Conservation (phyloP, 2,888 invertebrate genomes). For the Xylota segnis region DNA sequence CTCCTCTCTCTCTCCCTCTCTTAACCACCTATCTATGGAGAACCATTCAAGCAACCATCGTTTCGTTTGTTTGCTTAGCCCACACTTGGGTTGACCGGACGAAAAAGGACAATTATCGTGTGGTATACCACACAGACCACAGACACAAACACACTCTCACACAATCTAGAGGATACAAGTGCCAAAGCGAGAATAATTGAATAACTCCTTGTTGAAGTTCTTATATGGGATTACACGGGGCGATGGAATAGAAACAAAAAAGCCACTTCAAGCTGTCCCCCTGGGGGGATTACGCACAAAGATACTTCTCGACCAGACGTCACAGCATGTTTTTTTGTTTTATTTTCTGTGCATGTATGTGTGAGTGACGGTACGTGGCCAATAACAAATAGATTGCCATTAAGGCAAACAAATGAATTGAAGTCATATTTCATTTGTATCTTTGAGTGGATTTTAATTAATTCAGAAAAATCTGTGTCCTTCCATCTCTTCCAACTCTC, state of each 20-base stretch:
- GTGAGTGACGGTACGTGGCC: background rate
- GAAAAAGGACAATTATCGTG: constrained; percentile 22
- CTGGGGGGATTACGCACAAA: background rate
- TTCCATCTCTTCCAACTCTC: background rate
- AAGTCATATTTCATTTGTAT: constrained; percentile 43
- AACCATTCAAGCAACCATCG: constrained; percentile 2
- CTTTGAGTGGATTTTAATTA: constrained; percentile 49
- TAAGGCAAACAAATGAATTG: constrained; percentile 8
- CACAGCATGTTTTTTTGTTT: background rate
- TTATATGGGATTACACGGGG: constrained; percentile 14
- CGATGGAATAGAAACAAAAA: constrained; percentile 31
- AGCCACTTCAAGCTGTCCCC: constrained; percentile 9
- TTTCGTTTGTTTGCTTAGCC: constrained; percentile 22
- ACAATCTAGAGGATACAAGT: background rate
- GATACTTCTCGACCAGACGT: background rate
- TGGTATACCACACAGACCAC: background rate
- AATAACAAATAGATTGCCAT: constrained; percentile 24
- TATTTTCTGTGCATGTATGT: background rate
- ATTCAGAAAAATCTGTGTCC: constrained; percentile 40
- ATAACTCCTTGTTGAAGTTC: constrained; percentile 44
- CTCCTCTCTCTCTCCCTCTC: too few species aligned
- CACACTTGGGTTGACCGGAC: constrained; percentile 12
- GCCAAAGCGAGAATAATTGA: constrained; percentile 41
- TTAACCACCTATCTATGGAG: background rate
- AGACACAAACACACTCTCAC: constrained; percentile 1